Base-by-base conservation (phyloP, 2,113 vertebrate species). In the Pollachius pollachius region DNA sequence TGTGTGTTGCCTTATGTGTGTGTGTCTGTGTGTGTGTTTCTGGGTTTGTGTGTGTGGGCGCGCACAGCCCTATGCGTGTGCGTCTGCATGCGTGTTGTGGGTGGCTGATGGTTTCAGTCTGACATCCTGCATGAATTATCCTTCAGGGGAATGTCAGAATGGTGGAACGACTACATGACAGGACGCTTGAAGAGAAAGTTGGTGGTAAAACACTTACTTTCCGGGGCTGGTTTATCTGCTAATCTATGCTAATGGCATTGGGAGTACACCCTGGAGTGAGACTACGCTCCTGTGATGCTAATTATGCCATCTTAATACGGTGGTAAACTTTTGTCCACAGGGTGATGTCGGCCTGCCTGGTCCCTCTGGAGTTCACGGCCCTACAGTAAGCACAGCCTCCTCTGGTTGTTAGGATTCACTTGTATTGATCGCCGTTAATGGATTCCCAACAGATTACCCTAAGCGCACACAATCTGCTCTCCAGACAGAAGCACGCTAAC, bases 321-420 rank as follows among this genome's bases (percentile, higher is more conserved):
- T 48, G 41, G 9, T 48, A 48, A 52, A 74, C 52, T 77, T 77
- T 74, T 85, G 88, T 66, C 69, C 64, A 68, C 85, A 96, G 95
- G 95, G 95, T 69, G 95, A 96, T 85, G 82, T 84, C 72, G 95
- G 95, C 27, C 83, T 94, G 65, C 72, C 93, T 69, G 95, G 95
- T 5, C 68, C 82, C 3, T 86, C 92, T 5, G 95, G 95, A 80
- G 68, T 73, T 23, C 61, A 83, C 60, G 95, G 94, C 48, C 85
- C 87, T 80, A 60, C 81, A 64, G 95, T 97, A 88, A 71, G 94
- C 41, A 48, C 41, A 48, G 41, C 8, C 41, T 48, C 41, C 41
- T 48, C 8, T 9, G 11, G 2, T 9, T 13, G 8, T 94, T 11
- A 34, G 17, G 64, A 21, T 41, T 65, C 4, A 69, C 6, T 65